A percentile compares a stretch with the other conserved stretches of the same genome.
Evolutionary conservation across 1,140 invertebrate genomes (phyloP).

Genomic region (Pissodes strobi): DNA sequence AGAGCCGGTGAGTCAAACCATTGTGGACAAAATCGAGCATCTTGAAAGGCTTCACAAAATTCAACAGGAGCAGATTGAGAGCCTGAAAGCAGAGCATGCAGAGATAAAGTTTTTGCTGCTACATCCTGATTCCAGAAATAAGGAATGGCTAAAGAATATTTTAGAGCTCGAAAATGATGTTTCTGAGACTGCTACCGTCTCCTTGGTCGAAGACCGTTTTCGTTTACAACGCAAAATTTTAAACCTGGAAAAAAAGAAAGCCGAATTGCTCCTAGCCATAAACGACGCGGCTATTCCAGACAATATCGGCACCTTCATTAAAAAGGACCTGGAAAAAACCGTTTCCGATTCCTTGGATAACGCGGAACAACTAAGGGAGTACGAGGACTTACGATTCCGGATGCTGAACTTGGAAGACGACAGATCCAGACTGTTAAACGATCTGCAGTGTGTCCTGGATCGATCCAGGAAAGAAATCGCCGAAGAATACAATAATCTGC

Average conservation of each 20-base stretch:
- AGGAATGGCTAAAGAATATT: constrained; percentile 34
- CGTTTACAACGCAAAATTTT: constrained; percentile 30
- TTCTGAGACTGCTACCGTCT: not conserved
- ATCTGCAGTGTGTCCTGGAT: constrained; percentile 32
- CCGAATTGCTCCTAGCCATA: constrained; percentile 33
- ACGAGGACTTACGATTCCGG: constrained; percentile 30
- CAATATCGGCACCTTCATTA: constrained; percentile 7
- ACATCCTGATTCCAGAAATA: constrained; percentile 26
- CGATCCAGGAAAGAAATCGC: constrained; percentile 37
- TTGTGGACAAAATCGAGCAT: constrained; percentile 16
- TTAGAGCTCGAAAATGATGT: constrained; percentile 27
- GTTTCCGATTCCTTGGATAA: not conserved
- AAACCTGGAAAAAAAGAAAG: constrained; percentile 36
- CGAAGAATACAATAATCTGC: constrained; percentile 31
- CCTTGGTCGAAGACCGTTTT: constrained; percentile 27
- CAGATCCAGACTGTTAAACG: constrained; percentile 28
- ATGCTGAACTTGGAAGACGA: constrained; percentile 38
- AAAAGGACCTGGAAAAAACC: constrained; percentile 23
- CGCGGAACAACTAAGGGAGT: constrained; percentile 16
- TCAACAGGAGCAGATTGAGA: constrained; percentile 24
- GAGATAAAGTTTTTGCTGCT: constrained; percentile 38
- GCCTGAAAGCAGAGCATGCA: constrained; percentile 30
- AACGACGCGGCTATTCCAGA: constrained; percentile 22
- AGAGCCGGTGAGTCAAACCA: not conserved
- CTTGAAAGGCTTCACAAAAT: constrained; percentile 16